These are phyloP conservation scores for Micronycteris hirsuta DNA, from an alignment of 2,113 vertebrate genomes.

Conservation along the genomic window DNA sequence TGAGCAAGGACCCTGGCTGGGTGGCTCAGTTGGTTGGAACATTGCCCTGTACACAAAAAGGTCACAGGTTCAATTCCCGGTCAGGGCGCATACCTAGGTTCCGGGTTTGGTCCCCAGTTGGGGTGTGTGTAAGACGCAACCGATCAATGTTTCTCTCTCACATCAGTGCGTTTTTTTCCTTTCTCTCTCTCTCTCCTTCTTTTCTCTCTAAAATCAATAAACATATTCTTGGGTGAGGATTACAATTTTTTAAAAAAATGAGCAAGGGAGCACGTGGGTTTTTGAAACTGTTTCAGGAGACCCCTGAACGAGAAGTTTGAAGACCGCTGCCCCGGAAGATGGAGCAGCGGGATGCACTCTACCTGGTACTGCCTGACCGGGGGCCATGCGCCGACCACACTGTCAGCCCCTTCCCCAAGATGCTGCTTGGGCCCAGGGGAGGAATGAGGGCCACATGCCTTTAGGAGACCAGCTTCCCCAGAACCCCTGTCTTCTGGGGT, in stretches of 20 bases:
- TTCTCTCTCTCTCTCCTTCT: no score
- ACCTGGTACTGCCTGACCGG: no score
- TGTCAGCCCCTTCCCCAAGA: neutral
- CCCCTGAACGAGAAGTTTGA: neutral
- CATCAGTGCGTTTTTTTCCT: no score
- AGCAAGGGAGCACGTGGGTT: neutral
- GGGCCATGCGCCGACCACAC: neutral
- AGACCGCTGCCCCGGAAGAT: neutral
- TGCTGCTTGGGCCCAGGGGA: neutral
- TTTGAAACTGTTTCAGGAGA: neutral
- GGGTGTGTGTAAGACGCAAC: no score
- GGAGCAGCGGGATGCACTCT: neutral
- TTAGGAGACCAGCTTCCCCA: neutral
- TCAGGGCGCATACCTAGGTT: no score
- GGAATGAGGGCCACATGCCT: neutral
- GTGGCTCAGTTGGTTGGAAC: neutral
- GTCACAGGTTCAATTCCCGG: no score
- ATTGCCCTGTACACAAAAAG: neutral
- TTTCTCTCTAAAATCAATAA: no score
- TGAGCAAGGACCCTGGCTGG: neutral
- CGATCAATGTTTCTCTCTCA: no score
- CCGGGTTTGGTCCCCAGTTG: no score
- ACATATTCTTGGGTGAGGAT: no score
- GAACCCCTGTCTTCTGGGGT: neutral
- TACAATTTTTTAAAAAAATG: neutral